Conservation (phyloP, 2,797 vertebrate genomes). For the Acipenser ruthenus region DNA sequence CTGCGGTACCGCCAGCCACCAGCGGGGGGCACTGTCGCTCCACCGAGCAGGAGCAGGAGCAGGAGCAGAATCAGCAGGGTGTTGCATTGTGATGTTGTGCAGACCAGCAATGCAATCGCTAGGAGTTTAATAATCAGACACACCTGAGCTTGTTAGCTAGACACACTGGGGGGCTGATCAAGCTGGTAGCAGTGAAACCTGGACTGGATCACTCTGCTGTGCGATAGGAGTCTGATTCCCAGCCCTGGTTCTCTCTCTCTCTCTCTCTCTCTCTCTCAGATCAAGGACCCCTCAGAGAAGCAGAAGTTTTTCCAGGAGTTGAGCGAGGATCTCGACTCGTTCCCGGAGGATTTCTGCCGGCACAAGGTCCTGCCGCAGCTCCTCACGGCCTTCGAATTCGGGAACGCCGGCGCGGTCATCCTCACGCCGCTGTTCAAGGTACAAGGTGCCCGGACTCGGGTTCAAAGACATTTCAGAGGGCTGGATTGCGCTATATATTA, state of each 20-base stretch:
- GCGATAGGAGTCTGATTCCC: no score
- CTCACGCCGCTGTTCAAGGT: slow-evolving; percentile 88
- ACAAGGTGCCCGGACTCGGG: not conserved
- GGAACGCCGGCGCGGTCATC: slow-evolving; percentile 75
- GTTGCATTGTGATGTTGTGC: no score
- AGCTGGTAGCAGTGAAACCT: no score
- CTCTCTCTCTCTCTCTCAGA: slow-evolving; percentile 46
- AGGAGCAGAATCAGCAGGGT: no score
- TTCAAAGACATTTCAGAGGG: not conserved
- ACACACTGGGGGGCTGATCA: no score
- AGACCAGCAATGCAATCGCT: no score
- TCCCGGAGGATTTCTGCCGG: slow-evolving; percentile 84
- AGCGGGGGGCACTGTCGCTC: no score
- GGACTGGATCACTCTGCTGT: no score
- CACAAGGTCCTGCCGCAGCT: slow-evolving; percentile 88
- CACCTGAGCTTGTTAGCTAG: no score
- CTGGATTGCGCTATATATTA: not conserved
- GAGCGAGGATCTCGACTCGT: slow-evolving; percentile 76
- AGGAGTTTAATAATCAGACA: no score
- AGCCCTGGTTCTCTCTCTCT: not conserved
- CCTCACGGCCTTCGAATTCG: slow-evolving; percentile 83
- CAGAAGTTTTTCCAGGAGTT: slow-evolving; percentile 87
- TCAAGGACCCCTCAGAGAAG: slow-evolving; percentile 80
- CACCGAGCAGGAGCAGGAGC: no score
- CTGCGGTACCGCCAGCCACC: not conserved